Evolutionary conservation across 2,113 vertebrate genomes (phyloP).

Genomic region (Motacilla tschutschensis): DNA sequence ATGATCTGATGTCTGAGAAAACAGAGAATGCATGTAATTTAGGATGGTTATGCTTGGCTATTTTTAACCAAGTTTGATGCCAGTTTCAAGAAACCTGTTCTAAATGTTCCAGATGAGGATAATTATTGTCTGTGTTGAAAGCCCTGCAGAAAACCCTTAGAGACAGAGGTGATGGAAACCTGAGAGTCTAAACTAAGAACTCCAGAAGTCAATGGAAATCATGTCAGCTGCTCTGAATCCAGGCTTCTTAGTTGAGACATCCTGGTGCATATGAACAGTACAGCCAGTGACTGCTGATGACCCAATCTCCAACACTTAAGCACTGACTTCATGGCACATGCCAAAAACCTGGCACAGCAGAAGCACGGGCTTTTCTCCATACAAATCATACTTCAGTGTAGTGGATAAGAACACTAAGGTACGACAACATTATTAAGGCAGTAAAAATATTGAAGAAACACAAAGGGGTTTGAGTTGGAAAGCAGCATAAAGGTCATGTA

Average conservation of each 20-base stretch:
- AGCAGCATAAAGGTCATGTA: neutral
- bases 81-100: neutral
- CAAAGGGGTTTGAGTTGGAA: neutral
- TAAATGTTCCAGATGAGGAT: neutral
- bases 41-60: neutral
- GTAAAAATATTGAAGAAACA: neutral
- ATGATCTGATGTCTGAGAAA: neutral
- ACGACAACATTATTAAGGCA: neutral
- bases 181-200: neutral
- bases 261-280: rapidly evolving
- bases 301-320: neutral
- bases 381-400: neutral
- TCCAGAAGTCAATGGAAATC: neutral
- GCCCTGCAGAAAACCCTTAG: neutral
- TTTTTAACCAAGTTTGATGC: neutral
- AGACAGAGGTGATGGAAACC: neutral
- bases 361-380: neutral
- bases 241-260: neutral
- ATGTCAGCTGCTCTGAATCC: neutral
- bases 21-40: neutral
- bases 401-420: neutral
- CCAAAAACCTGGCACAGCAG: neutral
- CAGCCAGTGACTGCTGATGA: rapidly evolving
- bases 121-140: neutral
- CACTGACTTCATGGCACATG: rapidly evolving